phyloP scores from a whole-genome alignment of 2,888 invertebrate species.

The Cantharis rufa region DNA sequence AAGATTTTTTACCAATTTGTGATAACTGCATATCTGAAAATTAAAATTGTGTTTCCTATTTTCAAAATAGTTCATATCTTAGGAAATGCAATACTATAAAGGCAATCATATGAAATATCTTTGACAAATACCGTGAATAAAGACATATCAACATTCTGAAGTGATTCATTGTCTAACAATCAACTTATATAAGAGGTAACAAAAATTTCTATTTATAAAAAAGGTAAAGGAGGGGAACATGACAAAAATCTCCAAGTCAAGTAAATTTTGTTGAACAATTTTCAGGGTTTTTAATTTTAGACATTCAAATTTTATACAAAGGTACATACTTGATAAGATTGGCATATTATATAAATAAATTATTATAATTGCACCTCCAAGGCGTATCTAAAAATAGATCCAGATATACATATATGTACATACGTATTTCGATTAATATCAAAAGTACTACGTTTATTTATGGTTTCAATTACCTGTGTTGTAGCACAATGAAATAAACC shows the following conservation, averaged over 20 bases:
- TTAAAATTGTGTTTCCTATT: neutral
- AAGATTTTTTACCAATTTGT: too few species aligned
- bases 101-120: neutral
- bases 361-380: neutral
- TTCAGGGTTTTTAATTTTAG: neutral
- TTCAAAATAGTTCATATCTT: neutral
- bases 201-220: neutral
- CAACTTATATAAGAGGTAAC: neutral
- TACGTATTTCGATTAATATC: neutral
- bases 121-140: neutral
- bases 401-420: neutral
- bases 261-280: neutral
- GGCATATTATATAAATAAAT: neutral
- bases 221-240: neutral
- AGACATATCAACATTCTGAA: neutral
- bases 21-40: neutral
- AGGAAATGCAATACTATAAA: neutral
- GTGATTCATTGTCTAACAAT: neutral
- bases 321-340: neutral
- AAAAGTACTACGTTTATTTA: too few species aligned
- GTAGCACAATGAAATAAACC: too few species aligned
- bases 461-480: too few species aligned
- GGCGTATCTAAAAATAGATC: neutral
- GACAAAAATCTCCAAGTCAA: neutral
- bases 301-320: neutral